Base-by-base conservation (phyloP, 2,888 invertebrate species). In the Escarpia spicata region DNA sequence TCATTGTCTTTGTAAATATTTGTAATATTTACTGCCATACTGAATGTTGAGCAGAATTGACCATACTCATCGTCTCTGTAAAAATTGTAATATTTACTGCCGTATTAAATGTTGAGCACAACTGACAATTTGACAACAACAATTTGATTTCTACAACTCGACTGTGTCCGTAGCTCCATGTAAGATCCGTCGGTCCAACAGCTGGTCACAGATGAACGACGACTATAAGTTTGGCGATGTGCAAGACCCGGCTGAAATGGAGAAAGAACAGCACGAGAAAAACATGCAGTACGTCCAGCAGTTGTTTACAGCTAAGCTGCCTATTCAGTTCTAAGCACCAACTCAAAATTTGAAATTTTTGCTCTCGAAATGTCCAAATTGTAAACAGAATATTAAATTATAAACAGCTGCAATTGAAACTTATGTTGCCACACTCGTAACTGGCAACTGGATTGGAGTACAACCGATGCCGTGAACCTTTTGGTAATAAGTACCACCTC, bases 131-230 rank as follows among this genome's bases (percentile, higher is more conserved):
- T 37, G 37, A 37, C 37, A 37, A 37, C 37, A 37, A 15, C 19
- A 26, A 26, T 75, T 31, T 75, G 15, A 45, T 37, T 12, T 15
- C 19, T 31, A 45, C 31, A 92, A 45, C 15, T 37, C 26, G 12
- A n/a, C 92, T 26, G 4, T n/a, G 19, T 75, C 19, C 19, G 26
- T 75, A 94, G 94, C 93, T 52, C 92, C 93, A 90, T 75, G 92
- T 19, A 92, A 93, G 92, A 91, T 94, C 89, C 91, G 92, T 45
- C 92, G 93, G 0, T 93, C 93, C 92, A 98, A 98, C 96, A 98
- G 98, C 0, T 98, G 98, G 97, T 98, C 98, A 0, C 98, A 98
- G 95, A 98, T 98, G 0, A 97, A 98, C 94, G 98, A 98, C 96
- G 98, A 98, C 95, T 97, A 97, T 91, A 94, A 94, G 37, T 94